phyloP scores from a whole-genome alignment of 2,797 vertebrate genomes.

The Tapirus indicus region DNA sequence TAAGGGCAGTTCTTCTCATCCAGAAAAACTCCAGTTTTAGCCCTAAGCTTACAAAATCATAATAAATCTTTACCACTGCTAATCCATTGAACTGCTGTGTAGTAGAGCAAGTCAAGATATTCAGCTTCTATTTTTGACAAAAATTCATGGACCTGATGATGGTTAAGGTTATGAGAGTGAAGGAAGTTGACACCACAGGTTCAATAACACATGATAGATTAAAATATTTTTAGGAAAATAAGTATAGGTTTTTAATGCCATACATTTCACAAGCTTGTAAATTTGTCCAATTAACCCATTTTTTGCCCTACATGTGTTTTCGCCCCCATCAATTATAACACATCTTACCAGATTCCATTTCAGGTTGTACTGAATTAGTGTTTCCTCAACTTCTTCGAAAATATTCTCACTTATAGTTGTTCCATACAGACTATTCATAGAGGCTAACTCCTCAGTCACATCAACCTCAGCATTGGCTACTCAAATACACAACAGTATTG shows the following conservation, averaged over 20 bases:
- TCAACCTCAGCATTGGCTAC: background rate
- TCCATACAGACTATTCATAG: background rate
- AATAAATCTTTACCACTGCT: no score
- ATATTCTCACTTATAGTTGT: background rate
- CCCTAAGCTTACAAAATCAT: no score
- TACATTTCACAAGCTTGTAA: background rate
- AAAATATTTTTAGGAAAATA: background rate
- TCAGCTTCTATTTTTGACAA: background rate
- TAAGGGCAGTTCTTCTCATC: no score
- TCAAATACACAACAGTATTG: background rate
- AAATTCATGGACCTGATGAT: background rate
- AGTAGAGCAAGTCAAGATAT: no score
- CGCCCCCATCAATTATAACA: background rate
- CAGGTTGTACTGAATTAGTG: background rate
- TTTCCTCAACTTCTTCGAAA: background rate
- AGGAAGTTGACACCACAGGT: background rate
- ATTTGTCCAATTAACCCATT: background rate
- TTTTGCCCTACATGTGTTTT: background rate
- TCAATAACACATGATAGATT: background rate
- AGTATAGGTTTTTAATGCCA: background rate
- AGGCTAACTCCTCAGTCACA: background rate
- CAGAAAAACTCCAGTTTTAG: no score
- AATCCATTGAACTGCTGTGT: no score
- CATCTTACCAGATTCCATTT: background rate
- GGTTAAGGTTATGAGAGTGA: background rate